Base-by-base conservation (phyloP, 2,113 vertebrate species). In the Anser brachyrhynchus region DNA sequence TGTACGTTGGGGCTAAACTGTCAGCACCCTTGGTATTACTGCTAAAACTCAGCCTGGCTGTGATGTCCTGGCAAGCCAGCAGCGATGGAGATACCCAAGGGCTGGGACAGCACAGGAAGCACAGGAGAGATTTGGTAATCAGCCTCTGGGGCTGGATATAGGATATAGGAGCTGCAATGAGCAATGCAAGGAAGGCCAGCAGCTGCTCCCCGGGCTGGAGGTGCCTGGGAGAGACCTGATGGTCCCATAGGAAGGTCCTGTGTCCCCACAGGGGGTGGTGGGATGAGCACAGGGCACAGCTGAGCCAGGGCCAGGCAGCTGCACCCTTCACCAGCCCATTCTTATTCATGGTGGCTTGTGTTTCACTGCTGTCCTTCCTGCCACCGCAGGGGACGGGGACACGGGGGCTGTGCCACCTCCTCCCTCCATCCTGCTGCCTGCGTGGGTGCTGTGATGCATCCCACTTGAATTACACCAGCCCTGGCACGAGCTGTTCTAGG, bases 401-500 rank as follows among this genome's bases (percentile, higher is more conserved):
- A 2, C n/a, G 15, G 64, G 49, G 26, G 54, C 46, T 7, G 6
- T 14, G 39, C 49, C 71, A 6, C 59, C 43, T 28, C 26, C 74
- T 55, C n/a, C 51, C n/a, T 91, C 57, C 76, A 59, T 37, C 62
- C 25, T 62, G 3, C 35, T 18, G 23, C 76, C 55, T 70, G 75
- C n/a, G 3, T 0, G 8, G 29, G 76, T 28, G 10, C 86, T 49
- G 3, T 1, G 2, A 17, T 26, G 74, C 43, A 25, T 22, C 43
- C 64, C 29, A 16, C 72, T 33, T 6, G 76, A 16, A 37, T 95
- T 31, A 31, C 57, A 4, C 39, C 84, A 58, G 46, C 37, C 16
- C 16, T 3, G 39, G 87, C 64, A 95, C 23, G 23, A 66, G 74
- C 76, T 87, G 96, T 96, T 96, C 96, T 87, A 80, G 67, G 3